Conservation (phyloP, 2,888 invertebrate genomes). For the Drosophila meridiana region DNA sequence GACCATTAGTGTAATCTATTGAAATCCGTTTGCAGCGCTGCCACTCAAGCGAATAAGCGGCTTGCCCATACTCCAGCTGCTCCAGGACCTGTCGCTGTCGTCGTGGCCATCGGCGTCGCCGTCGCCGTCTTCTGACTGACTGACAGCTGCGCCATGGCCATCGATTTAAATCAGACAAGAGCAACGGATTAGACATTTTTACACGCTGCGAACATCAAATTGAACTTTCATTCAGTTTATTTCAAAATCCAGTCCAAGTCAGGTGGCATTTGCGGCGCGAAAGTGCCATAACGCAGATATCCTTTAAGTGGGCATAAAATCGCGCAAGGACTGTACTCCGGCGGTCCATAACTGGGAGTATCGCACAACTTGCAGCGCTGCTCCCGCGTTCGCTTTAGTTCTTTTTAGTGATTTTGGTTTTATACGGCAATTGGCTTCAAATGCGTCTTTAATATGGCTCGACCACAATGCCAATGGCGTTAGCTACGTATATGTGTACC, state of each 20-base stretch:
- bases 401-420: constrained; percentile 49
- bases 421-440: constrained; percentile 54
- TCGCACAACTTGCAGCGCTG: constrained; percentile 9
- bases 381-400: constrained; percentile 21
- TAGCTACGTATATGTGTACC: neutral
- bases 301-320: neutral
- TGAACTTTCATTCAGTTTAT: neutral
- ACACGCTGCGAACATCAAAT: constrained; percentile 11
- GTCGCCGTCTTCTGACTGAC: neutral
- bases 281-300: neutral
- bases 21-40: constrained; percentile 14
- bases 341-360: neutral
- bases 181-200: constrained; percentile 10
- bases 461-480: constrained; percentile 8
- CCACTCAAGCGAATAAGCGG: constrained; percentile 30
- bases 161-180: constrained; percentile 9
- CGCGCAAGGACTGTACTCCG: neutral
- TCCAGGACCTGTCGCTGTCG: neutral
- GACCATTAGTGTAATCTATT: constrained; percentile 27
- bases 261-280: constrained; percentile 4
- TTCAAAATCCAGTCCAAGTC: constrained; percentile 2
- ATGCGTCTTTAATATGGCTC: constrained; percentile 44
- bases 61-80: constrained; percentile 3
- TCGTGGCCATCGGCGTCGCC: neutral
- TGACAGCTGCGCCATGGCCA: constrained; percentile 1